Conservation (phyloP, 2,888 invertebrate species). For the Lymantria monacha region DNA sequence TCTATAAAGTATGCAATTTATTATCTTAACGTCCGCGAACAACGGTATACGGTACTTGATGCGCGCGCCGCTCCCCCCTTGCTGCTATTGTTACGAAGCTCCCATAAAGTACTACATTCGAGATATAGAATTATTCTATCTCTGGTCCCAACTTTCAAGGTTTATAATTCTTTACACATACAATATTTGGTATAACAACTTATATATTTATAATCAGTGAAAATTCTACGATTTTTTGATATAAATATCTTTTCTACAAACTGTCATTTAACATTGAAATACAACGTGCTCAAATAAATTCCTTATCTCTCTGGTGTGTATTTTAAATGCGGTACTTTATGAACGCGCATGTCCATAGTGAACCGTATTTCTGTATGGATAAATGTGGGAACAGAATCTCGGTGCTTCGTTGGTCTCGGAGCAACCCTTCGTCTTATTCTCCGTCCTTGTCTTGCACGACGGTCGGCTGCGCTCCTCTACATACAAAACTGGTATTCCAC, state of each 20-base stretch:
- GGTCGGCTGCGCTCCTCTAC: conserved; percentile 76
- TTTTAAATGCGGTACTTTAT: conserved; percentile 81
- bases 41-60: conserved; percentile 66
- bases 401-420: conserved; percentile 75
- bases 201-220: conserved; percentile 44
- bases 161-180: conserved; percentile 38
- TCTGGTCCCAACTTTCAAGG: conserved; percentile 61
- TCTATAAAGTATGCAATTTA: conserved; percentile 71
- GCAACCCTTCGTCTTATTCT: conserved; percentile 83
- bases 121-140: conserved; percentile 68
- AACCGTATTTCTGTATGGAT: conserved; percentile 53
- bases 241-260: conserved; percentile 26
- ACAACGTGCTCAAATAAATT: conserved; percentile 63
- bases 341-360: conserved; percentile 68
- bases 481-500: conserved; percentile 41
- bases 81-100: conserved; percentile 81
- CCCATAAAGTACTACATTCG: conserved; percentile 67
- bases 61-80: conserved; percentile 76
- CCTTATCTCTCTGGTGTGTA: conserved; percentile 79
- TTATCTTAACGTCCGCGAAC: conserved; percentile 62
- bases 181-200: conserved; percentile 13
- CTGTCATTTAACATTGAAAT: conserved; percentile 21
- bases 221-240: conserved; percentile 69
- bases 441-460: conserved; percentile 81
- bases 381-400: conserved; percentile 51